Evolutionary conservation across 2,888 invertebrate species (phyloP).

Genomic region (Volucella inflata): DNA sequence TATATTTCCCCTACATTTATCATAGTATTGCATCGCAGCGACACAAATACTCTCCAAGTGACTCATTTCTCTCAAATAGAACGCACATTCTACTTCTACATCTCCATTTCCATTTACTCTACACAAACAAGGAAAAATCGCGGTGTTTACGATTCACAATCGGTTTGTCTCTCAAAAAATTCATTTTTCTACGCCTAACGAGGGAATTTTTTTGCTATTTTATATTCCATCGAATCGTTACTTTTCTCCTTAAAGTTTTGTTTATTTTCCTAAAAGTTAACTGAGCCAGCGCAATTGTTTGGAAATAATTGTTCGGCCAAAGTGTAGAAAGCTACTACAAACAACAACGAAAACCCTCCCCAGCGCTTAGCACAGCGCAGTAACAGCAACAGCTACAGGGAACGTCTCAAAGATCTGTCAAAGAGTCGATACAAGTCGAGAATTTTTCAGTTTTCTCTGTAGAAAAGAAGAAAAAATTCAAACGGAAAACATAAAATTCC

Average conservation of each 20-base stretch:
- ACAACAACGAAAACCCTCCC: constrained; percentile 20
- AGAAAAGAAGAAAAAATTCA: constrained; percentile 19
- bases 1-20: constrained; percentile 4
- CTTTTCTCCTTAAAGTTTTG: constrained; percentile 15
- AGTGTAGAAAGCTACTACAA: constrained; percentile 33
- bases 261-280: constrained; percentile 11
- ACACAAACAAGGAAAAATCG: constrained; percentile 53
- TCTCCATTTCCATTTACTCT: not conserved
- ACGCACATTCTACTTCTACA: constrained; percentile 49
- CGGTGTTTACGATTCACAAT: constrained; percentile 68
- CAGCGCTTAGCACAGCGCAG: constrained; percentile 13
- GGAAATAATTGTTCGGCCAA: constrained; percentile 1
- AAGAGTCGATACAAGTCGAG: constrained; percentile 14
- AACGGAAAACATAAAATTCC: constrained; percentile 51
- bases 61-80: constrained; percentile 60
- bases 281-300: constrained; percentile 22
- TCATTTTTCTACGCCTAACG: constrained; percentile 49
- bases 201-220: constrained; percentile 23
- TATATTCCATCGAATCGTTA: constrained; percentile 26
- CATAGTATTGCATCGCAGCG: constrained; percentile 13
- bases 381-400: not conserved
- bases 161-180: constrained; percentile 57
- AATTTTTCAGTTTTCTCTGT: constrained; percentile 42
- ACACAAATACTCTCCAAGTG: constrained; percentile 50
- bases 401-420: constrained; percentile 47